Conservation (phyloP, 2,797 vertebrate species). For the Passerculus sandwichensis region DNA sequence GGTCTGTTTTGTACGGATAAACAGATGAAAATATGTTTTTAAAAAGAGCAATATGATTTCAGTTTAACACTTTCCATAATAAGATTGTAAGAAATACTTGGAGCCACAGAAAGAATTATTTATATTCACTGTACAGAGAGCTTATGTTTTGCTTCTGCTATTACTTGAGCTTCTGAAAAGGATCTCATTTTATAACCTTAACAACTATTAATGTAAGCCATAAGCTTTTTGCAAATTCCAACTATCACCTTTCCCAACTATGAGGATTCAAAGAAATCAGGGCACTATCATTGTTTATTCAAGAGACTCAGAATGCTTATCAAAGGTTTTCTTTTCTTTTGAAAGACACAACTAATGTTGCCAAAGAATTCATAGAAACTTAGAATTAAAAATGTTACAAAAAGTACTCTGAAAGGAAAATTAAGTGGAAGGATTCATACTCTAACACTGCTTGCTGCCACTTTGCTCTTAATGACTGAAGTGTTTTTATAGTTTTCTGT, state of each 20-base stretch:
- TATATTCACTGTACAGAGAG: neutral
- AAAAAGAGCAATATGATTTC: neutral
- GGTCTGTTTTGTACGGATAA: slow-evolving; percentile 5
- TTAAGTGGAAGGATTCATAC: slow-evolving; percentile 33
- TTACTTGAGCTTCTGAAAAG: neutral
- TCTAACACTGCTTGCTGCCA: slow-evolving; percentile 22
- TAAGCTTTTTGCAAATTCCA: neutral
- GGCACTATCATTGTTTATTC: neutral
- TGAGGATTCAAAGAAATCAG: neutral
- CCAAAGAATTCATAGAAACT: neutral
- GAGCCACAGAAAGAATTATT: slow-evolving; percentile 41
- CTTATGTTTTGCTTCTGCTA: neutral
- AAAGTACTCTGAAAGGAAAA: slow-evolving; percentile 5
- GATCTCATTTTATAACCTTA: neutral
- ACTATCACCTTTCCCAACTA: neutral
- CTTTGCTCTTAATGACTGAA: slow-evolving; percentile 42
- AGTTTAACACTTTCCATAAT: slow-evolving; percentile 7
- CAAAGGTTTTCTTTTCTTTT: neutral
- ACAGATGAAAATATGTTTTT: slow-evolving; percentile 24
- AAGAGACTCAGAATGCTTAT: neutral
- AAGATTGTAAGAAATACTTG: neutral
- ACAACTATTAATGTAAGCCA: neutral
- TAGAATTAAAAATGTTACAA: neutral
- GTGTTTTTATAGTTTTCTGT: slow-evolving; percentile 23
- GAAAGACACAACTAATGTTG: neutral